Conservation (phyloP, 2,113 vertebrate species). For the Alethe castanea region DNA sequence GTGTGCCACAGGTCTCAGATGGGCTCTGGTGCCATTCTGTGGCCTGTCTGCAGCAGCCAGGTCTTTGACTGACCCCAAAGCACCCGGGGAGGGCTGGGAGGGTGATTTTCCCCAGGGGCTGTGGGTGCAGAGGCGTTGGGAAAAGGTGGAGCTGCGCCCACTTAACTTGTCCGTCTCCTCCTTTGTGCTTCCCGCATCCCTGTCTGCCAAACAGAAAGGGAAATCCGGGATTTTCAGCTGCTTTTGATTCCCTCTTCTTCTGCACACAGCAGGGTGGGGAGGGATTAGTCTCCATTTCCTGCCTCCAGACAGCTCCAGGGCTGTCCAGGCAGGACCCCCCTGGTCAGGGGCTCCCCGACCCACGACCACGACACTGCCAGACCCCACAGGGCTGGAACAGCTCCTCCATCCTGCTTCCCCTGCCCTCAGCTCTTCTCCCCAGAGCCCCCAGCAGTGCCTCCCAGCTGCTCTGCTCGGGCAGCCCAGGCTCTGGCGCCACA, state of each 20-base stretch:
- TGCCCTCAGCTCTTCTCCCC: not conserved
- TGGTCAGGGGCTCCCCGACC: not conserved
- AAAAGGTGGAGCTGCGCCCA: not conserved
- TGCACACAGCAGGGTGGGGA: not conserved
- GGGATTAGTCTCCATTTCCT: slow-evolving; percentile 13
- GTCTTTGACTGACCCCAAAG: not conserved
- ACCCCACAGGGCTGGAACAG: not conserved
- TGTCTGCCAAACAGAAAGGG: not conserved
- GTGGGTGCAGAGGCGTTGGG: fast-evolving
- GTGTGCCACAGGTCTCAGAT: not conserved
- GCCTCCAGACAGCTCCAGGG: not conserved
- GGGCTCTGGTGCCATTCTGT: not conserved
- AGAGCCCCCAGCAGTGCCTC: not conserved
- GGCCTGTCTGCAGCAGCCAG: not conserved
- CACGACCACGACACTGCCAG: not conserved
- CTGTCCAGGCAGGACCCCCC: not conserved
- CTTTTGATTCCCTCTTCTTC: slow-evolving; percentile 8
- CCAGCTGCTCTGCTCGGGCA: not conserved
- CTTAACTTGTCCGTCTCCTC: fast-evolving
- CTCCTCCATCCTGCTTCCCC: not conserved
- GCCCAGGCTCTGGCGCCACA: not conserved
- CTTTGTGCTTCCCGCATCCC: not conserved
- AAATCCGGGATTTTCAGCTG: slow-evolving; percentile 41
- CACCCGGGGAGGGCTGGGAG: not conserved
- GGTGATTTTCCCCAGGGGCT: not conserved